Conservation (phyloP, 2,797 vertebrate species). For the Peromyscus attwateri region DNA sequence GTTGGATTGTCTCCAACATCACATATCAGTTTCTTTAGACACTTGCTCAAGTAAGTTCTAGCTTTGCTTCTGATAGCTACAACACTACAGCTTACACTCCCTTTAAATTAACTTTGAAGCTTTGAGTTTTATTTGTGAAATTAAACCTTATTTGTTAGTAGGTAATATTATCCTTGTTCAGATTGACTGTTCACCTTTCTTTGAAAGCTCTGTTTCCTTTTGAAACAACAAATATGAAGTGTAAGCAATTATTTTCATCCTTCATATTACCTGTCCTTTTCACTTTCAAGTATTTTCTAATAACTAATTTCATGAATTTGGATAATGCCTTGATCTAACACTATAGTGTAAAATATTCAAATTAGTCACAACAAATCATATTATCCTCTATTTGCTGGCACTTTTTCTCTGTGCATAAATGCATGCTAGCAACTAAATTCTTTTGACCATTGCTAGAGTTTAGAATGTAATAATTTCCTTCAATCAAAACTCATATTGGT, state of each 20-base stretch:
- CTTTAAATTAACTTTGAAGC: constrained; percentile 54
- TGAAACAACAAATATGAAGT: constrained; percentile 56
- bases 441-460: constrained; percentile 32
- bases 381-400: constrained; percentile 8
- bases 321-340: constrained; percentile 56
- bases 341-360: constrained; percentile 46
- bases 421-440: neutral
- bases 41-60: neutral
- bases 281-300: constrained; percentile 53
- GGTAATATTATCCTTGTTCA: constrained; percentile 66
- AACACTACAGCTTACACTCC: constrained; percentile 47
- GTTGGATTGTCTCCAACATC: neutral
- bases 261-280: constrained; percentile 56
- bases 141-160: constrained; percentile 70
- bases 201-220: constrained; percentile 45
- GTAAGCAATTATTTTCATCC: constrained; percentile 70
- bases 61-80: constrained; percentile 19
- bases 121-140: constrained; percentile 64
- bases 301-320: constrained; percentile 57
- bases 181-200: constrained; percentile 72
- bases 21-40: neutral
- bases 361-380: constrained; percentile 1
- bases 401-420: neutral
- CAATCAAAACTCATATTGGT: neutral
- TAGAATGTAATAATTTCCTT: neutral